These are phyloP conservation scores for Simalia tracyae DNA, from an alignment of 2,797 vertebrate genomes.

Conservation along the genomic window DNA sequence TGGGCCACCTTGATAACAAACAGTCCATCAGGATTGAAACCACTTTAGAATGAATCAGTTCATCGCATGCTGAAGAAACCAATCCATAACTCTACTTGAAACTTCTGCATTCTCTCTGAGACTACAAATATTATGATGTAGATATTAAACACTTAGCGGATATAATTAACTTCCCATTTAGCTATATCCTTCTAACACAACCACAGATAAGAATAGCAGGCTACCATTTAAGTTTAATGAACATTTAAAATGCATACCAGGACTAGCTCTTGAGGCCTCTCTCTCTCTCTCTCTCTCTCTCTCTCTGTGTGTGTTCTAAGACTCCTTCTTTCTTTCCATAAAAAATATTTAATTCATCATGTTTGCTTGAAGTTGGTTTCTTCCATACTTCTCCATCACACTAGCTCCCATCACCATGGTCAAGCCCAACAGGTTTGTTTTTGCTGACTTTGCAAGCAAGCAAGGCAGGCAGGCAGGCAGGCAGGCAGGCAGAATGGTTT, in stretches of 20 bases:
- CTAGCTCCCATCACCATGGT: neutral
- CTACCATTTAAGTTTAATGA: neutral
- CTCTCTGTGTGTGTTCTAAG: neutral
- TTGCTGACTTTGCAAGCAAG: neutral
- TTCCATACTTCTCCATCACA: neutral
- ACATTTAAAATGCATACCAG: neutral
- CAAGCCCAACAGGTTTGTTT: neutral
- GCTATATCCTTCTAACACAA: neutral
- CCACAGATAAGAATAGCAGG: neutral
- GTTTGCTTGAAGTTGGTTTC: neutral
- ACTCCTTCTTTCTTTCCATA: neutral
- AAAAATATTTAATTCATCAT: neutral
- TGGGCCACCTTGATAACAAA: neutral
- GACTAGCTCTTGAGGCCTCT: neutral
- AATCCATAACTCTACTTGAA: neutral
- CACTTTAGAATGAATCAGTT: neutral
- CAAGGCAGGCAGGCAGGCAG: neutral
- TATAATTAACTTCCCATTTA: constrained; percentile 3
- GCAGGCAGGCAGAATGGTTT: no score
- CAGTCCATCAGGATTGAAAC: neutral
- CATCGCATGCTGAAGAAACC: neutral
- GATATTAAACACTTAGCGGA: neutral
- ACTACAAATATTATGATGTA: neutral
- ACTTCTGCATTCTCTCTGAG: neutral
- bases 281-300: no score